phyloP scores from a whole-genome alignment of 2,888 invertebrate species.

The Ichneumon xanthorius region DNA sequence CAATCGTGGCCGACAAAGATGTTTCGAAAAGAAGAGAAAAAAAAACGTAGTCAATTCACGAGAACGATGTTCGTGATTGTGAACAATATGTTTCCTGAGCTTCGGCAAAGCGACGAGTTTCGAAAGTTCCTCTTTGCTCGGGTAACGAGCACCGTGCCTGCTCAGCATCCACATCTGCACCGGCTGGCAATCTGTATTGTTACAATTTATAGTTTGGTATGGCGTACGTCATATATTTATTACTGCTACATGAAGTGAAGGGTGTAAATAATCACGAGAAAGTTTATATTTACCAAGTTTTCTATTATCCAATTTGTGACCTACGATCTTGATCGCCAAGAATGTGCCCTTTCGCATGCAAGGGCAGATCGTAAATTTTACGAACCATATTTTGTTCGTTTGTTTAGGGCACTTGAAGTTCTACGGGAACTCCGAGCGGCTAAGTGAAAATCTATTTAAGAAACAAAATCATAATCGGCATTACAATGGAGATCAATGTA shows the following conservation, averaged over 20 bases:
- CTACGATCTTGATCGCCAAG: not conserved
- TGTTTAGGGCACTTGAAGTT: not conserved
- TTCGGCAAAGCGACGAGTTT: slow-evolving; percentile 86
- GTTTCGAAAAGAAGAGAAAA: not conserved
- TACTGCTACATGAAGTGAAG: slow-evolving; percentile 29
- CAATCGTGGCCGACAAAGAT: not conserved
- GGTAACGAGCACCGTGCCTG: slow-evolving; percentile 90
- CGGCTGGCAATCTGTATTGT: slow-evolving; percentile 88
- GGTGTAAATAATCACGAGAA: slow-evolving; percentile 61
- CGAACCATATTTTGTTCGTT: not conserved
- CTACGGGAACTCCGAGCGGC: too few relatives aligned
- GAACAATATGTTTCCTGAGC: slow-evolving; percentile 88
- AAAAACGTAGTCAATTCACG: slow-evolving; percentile 82
- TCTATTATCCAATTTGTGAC: not conserved
- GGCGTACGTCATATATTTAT: slow-evolving; percentile 41
- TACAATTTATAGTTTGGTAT: slow-evolving; percentile 59
- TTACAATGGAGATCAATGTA: too few relatives aligned
- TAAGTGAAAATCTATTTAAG: too few relatives aligned
- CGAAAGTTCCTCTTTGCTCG: slow-evolving; percentile 86
- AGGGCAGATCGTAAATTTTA: not conserved
- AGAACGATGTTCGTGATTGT: slow-evolving; percentile 88
- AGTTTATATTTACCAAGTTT: slow-evolving; percentile 56
- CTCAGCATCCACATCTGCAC: slow-evolving; percentile 90
- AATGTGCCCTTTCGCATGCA: not conserved
- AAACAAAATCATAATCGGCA: too few relatives aligned